Percentiles rank a stretch among this genome's conserved stretches.
phyloP scores from a whole-genome alignment of 2,113 vertebrate genomes.

The Eurypyga helias region DNA sequence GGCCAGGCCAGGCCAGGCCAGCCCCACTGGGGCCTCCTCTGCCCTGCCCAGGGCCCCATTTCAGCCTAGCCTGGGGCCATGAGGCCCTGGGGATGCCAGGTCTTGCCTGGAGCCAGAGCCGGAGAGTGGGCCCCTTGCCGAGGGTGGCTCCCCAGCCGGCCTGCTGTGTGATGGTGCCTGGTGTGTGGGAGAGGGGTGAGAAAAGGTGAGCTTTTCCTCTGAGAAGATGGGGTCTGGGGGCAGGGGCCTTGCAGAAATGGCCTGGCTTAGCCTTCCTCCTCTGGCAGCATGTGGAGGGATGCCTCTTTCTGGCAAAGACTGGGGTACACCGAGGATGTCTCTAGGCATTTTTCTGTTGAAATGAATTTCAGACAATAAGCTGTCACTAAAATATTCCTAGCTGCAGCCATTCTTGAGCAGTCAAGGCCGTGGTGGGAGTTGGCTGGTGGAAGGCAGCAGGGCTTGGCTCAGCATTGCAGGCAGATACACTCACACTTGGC shows the following conservation, averaged over 20 bases:
- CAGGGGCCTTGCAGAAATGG: accelerated
- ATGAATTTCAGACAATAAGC: background rate
- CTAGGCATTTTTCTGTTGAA: background rate
- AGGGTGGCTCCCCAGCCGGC: background rate
- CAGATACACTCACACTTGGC: background rate
- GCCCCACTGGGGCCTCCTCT: background rate
- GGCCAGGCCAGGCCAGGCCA: background rate
- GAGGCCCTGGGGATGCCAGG: background rate
- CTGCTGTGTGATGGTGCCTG: background rate
- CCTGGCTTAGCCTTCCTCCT: background rate
- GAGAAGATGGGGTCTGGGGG: background rate
- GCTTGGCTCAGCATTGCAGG: background rate
- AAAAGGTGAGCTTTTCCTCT: background rate
- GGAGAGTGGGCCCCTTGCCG: accelerated
- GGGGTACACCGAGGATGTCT: background rate
- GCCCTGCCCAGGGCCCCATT: background rate
- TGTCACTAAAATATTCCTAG: background rate
- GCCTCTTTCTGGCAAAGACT: background rate
- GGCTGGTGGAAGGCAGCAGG: background rate
- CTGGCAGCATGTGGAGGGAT: accelerated
- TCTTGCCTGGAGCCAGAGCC: background rate
- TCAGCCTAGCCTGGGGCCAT: background rate
- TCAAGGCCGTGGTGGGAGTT: accelerated
- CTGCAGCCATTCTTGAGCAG: background rate
- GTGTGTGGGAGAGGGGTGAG: background rate